These are phyloP conservation scores for Tupiocoris notatus DNA, from an alignment of 2,888 invertebrate genomes.

Conservation along the genomic window DNA sequence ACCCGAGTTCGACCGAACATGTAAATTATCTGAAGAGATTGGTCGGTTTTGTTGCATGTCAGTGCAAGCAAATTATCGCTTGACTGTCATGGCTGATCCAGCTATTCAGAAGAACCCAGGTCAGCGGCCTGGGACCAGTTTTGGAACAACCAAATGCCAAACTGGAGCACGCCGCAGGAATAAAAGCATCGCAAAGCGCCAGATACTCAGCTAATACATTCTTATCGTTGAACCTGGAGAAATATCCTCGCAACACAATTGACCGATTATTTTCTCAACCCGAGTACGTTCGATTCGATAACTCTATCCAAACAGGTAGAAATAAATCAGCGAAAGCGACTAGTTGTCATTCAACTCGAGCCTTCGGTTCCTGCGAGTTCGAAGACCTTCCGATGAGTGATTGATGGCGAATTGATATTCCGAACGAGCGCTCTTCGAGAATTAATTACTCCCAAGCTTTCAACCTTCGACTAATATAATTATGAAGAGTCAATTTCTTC, in stretches of 20 bases:
- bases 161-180: too few relatives aligned
- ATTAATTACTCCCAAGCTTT: conserved; percentile 18
- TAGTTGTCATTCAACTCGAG: neutral
- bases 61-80: too few relatives aligned
- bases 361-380: neutral
- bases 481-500: conserved; percentile 30
- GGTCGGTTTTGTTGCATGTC: too few relatives aligned
- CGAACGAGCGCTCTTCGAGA: neutral
- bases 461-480: conserved; percentile 23
- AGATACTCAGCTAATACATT: too few relatives aligned
- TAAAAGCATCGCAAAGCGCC: too few relatives aligned
- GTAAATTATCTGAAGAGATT: too few relatives aligned
- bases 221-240: too few relatives aligned
- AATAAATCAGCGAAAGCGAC: neutral
- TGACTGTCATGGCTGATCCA: too few relatives aligned
- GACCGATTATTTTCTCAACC: neutral
- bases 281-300: neutral
- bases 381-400: conserved; percentile 6
- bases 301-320: neutral
- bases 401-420: conserved; percentile 40
- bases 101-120: too few relatives aligned
- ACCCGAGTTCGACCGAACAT: too few relatives aligned
- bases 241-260: neutral
- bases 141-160: too few relatives aligned
- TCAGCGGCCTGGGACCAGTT: too few relatives aligned